phyloP scores from a whole-genome alignment of 2,797 vertebrate species.

The Thripadectes ignobilis region DNA sequence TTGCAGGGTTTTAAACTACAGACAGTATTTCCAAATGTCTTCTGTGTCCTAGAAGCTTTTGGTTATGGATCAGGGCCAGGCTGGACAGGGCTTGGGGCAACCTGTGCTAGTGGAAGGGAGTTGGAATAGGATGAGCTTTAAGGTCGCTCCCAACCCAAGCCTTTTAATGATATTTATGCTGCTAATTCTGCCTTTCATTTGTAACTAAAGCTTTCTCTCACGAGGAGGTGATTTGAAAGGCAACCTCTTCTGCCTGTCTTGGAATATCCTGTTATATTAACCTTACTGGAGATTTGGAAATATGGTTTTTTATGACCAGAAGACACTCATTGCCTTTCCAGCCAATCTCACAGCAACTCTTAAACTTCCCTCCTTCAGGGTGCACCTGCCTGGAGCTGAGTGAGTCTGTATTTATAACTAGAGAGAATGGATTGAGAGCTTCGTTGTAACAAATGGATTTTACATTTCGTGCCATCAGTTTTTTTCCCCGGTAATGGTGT shows the following conservation, averaged over 20 bases:
- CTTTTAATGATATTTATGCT: neutral
- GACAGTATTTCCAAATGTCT: neutral
- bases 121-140: neutral
- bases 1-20: neutral
- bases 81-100: neutral
- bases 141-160: neutral
- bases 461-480: neutral
- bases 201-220: neutral
- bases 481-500: neutral
- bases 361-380: neutral
- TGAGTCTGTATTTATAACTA: neutral
- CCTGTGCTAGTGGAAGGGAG: neutral
- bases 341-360: neutral
- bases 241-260: neutral
- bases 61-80: neutral
- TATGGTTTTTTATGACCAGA: neutral
- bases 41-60: neutral
- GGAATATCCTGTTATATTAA: neutral
- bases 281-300: neutral
- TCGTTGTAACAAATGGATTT: neutral
- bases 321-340: neutral
- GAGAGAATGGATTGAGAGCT: neutral
- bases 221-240: neutral
- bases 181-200: neutral
- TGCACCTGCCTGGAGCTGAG: neutral